Base-by-base conservation (phyloP, 64 coral and sea anemone species). In the Dendrophyllia cribrosa region DNA sequence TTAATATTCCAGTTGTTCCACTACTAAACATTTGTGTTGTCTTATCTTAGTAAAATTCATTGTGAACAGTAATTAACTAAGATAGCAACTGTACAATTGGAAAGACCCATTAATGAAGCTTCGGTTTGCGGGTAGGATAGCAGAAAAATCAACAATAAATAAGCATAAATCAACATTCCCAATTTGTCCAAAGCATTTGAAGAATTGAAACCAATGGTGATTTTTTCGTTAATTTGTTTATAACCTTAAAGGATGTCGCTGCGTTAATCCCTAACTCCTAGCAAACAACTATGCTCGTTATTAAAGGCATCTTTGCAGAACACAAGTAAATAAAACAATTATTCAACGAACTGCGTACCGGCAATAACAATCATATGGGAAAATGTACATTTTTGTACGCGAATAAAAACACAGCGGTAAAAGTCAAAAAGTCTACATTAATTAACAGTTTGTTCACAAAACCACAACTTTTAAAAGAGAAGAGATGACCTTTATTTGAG, bases 181-280 rank as follows among this genome's bases (percentile, higher is more conserved):
- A 75, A 89, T 69, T 93, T 67, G 60, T 64, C 62, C 73, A 16
- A 50, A 51, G 75, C 58, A 93, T 88, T 51, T 72, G 11, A 81
- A 74, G 78, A 83, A 89, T 84, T 94, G 53, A 51, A 44, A 82
- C 77, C 23, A 89, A 64, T 44, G 23, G 78, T 64, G 59, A 53
- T 22, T 52, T 82, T 84, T 74, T 89, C 67, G 78, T 45, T 89
- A 83, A 52, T 89, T 94, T 61, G 77, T 94, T 89, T 55, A 83
- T 9, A 79, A 75, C 74, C 43, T 68, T 50, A 89, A 86, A 51
- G 44, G 55, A 70, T 75, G 21, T 15, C 24, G 24, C 12, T 47
- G 58, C 55, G 62, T 48, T 52, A 79, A 51, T 90, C 85, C 82
- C 52, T 49, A 92, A 59, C 82, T 87, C 58, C 26, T 59, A 11